Evolutionary conservation across 2,113 vertebrate species (phyloP).

Genomic region (Elaphurus davidianus): DNA sequence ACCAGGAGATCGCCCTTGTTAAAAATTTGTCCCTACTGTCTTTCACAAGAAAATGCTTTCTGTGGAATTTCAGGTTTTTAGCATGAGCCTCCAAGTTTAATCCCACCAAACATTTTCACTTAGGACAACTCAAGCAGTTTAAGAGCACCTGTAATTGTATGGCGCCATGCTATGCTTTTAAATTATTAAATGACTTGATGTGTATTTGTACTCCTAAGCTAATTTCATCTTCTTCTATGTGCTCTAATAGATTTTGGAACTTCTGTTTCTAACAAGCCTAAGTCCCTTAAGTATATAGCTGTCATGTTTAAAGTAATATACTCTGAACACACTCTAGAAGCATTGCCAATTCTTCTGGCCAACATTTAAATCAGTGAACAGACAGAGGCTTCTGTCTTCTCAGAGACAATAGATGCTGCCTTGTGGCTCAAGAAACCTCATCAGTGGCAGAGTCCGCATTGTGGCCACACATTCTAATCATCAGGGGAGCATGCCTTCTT

Average conservation of each 20-base stretch:
- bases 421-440: background rate
- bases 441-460: background rate
- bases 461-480: background rate
- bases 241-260: conserved; percentile 57
- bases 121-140: background rate
- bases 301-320: background rate
- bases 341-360: background rate
- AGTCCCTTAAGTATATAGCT: background rate
- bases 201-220: conserved; percentile 29
- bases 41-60: background rate
- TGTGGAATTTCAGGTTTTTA: background rate
- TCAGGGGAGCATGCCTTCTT: background rate
- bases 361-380: background rate
- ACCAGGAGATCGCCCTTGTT: background rate
- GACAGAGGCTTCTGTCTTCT: background rate
- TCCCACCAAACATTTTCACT: background rate
- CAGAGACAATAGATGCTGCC: background rate
- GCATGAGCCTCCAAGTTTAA: background rate
- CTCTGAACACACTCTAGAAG: background rate
- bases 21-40: background rate
- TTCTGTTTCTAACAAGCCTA: background rate
- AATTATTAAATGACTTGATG: conserved; percentile 52
- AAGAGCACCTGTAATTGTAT: background rate
- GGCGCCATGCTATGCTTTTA: background rate
- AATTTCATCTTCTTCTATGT: conserved; percentile 55